A percentile compares a stretch with the other conserved stretches of the same genome.
Evolutionary conservation across 1,140 invertebrate species (phyloP).

Genomic region (Bombus fervidus): DNA sequence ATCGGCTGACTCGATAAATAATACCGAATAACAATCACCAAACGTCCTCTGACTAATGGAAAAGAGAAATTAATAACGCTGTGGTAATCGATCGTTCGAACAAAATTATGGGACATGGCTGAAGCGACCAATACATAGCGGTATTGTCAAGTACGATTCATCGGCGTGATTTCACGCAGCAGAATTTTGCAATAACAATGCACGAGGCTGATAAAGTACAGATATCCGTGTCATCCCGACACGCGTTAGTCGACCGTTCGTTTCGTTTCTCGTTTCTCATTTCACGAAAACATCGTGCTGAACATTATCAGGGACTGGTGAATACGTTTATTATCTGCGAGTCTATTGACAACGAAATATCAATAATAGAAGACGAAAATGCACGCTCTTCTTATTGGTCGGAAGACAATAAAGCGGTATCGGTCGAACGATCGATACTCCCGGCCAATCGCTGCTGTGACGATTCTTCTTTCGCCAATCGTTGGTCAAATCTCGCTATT

Average conservation of each 20-base stretch:
- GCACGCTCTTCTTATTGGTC: slow-evolving; percentile 25
- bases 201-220: slow-evolving; percentile 49
- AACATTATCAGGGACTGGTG: slow-evolving; percentile 24
- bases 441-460: background rate
- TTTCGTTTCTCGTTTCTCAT: slow-evolving; percentile 1
- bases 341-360: slow-evolving; percentile 50
- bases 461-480: background rate
- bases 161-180: slow-evolving; percentile 30
- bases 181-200: slow-evolving; percentile 59
- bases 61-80: background rate
- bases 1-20: background rate
- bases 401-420: slow-evolving; percentile 42
- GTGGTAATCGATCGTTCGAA: background rate
- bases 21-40: background rate
- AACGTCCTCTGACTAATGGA: background rate
- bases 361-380: slow-evolving; percentile 42
- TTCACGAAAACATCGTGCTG: slow-evolving; percentile 38
- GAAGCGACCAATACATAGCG: too few relatives aligned
- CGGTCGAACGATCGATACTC: background rate
- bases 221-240: slow-evolving; percentile 49
- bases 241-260: slow-evolving; percentile 1
- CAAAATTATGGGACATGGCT: background rate
- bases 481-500: background rate
- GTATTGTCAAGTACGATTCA: slow-evolving; percentile 35
- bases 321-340: slow-evolving; percentile 36